A percentile compares a stretch with the other conserved stretches of the same genome.
phyloP scores from a whole-genome alignment of 92 coral and sea anemone species.

The Parazoanthus darwini region DNA sequence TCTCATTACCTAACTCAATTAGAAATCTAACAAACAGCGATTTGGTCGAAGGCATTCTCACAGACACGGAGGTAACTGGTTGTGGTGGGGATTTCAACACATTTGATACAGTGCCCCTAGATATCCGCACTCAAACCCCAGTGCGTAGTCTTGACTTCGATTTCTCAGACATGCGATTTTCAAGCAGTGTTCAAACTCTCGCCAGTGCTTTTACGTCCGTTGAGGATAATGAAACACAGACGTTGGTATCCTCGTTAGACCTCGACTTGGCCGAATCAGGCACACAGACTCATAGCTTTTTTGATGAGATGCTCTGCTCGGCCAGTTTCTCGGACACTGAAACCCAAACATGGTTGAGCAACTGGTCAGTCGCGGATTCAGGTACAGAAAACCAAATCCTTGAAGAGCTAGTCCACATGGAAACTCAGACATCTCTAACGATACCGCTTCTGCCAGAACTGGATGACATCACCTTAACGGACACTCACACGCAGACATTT shows the following conservation, averaged over 20 bases:
- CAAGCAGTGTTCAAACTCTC: conserved; percentile 75
- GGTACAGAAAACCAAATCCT: conserved; percentile 50
- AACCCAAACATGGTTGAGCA: conserved; percentile 69
- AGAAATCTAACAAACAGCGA: neutral
- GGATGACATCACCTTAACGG: conserved; percentile 65
- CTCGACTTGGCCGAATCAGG: conserved; percentile 86
- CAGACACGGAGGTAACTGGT: neutral
- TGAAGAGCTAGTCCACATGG: conserved; percentile 83
- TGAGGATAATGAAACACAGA: conserved; percentile 97
- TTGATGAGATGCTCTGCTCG: conserved; percentile 29
- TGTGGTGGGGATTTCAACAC: conserved; percentile 33
- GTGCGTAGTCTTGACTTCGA: conserved; percentile 54
- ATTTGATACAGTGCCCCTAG: conserved; percentile 46
- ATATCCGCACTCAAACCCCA: conserved; percentile 68
- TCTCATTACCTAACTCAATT: neutral
- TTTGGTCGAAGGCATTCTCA: neutral
- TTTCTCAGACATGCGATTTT: conserved; percentile 56
- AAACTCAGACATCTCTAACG: conserved; percentile 72
- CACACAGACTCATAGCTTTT: conserved; percentile 59
- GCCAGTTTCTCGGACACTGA: conserved; percentile 40
- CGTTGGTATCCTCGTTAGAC: conserved; percentile 79
- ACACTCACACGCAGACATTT: conserved; percentile 90
- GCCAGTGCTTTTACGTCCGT: conserved; percentile 54
- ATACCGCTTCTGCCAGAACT: conserved; percentile 62
- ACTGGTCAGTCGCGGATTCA: conserved; percentile 50